Conservation (phyloP, 2,113 vertebrate species). For the Aphelocoma coerulescens region DNA sequence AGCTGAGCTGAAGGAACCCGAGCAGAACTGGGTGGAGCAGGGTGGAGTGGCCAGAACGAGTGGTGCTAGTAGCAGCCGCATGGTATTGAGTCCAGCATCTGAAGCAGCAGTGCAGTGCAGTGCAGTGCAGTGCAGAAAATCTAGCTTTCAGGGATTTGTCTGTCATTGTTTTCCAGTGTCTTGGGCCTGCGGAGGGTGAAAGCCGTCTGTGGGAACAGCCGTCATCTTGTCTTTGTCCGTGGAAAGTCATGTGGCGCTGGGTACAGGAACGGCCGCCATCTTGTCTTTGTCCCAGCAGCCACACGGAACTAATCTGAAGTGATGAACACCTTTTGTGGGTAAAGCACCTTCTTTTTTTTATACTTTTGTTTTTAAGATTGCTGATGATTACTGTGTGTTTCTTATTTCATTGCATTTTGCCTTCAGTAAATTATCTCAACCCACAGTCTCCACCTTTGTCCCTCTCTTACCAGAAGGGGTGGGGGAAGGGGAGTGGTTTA, state of each 20-base stretch:
- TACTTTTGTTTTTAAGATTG: not conserved
- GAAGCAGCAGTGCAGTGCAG: not conserved
- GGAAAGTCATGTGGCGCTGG: not conserved
- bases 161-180: not conserved
- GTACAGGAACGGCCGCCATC: accelerated
- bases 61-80: accelerated
- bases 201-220: accelerated
- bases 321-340: not conserved
- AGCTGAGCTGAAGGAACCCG: not conserved
- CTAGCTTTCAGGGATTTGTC: not conserved
- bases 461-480: accelerated
- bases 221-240: not conserved
- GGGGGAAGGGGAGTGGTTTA: not conserved
- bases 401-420: not conserved
- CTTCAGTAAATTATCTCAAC: not conserved
- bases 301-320: accelerated
- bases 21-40: not conserved
- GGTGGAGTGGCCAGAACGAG: not conserved
- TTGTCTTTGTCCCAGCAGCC: not conserved
- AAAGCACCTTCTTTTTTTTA: not conserved
- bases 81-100: not conserved
- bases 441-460: not conserved
- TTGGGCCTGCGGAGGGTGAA: not conserved
- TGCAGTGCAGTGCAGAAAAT: accelerated
- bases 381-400: not conserved